Base-by-base conservation (phyloP, 2,113 vertebrate species). In the Centropus unirufus region DNA sequence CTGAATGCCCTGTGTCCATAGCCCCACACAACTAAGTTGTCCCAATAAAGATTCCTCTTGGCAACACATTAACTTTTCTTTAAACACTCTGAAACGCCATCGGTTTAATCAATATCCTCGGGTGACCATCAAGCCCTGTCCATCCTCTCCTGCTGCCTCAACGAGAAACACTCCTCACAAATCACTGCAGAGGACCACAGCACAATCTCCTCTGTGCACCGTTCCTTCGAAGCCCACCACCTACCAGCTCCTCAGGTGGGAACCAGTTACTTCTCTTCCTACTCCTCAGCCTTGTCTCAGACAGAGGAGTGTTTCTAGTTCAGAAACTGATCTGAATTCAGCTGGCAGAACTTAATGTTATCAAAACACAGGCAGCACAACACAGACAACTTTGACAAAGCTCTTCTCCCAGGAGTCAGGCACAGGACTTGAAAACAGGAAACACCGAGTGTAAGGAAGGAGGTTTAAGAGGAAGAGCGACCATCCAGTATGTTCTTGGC, bases 51-150 rank as follows among this genome's bases (percentile, higher is more conserved):
- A 61, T 14, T 75, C 78, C 85, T 83, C 67, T 40, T 62, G 90
- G 82, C 79, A 85, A 88, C 79, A 90, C 30, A 76, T 73, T 77
- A 92, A 92, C 85, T 83, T 62, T 69, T 93, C 85, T 86, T 64
- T 32, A 85, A 90, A 80, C 79, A 49, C 40, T 76, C 44, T 12
- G 23, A 57, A 90, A 77, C 0, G 9, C 64, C 54, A 21, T 7
- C 3, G 0, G 36, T 85, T 90, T 66, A 40, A 93, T 80, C 79
- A 23, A 26, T 55, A 58, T 83, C 92, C 68, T 81, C 82, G 54
- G 85, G 67, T 1, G 1, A 91, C 73, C 68, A 63, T 67, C 88
- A 89, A n/a, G 73, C 49, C 7, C 39, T 5, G 9, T 47, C 83
- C 79, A 89, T n/a, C 86, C 42, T 15, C 62, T 80, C 52, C 40